Conservation (phyloP, 2,113 vertebrate genomes). For the Damaliscus lunatus region DNA sequence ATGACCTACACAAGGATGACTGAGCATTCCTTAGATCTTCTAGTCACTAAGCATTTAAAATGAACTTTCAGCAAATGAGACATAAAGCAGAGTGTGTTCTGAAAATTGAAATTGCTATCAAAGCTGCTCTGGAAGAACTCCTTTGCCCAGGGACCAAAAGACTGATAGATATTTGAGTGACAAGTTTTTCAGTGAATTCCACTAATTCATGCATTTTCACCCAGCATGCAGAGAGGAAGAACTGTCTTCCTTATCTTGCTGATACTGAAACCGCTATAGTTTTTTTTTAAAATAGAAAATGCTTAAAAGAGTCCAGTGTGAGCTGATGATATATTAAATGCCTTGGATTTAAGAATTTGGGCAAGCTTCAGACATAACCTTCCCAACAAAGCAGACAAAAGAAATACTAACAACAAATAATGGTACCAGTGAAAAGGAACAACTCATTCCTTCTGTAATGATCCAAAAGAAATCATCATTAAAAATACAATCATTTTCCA, state of each 20-base stretch:
- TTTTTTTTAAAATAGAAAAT: background rate
- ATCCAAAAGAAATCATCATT: slow-evolving; percentile 16
- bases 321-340: background rate
- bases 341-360: background rate
- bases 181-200: slow-evolving; percentile 12
- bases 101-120: slow-evolving; percentile 42
- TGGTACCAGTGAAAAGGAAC: background rate
- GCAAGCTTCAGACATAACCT: background rate
- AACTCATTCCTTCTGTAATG: background rate
- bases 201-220: background rate
- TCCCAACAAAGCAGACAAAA: slow-evolving; percentile 2
- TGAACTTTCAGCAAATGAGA: slow-evolving; percentile 4
- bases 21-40: background rate
- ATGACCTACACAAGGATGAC: background rate
- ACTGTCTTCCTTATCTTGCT: background rate
- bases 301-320: background rate
- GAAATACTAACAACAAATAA: slow-evolving; percentile 22
- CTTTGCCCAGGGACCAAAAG: background rate
- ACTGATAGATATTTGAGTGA: background rate
- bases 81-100: background rate
- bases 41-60: slow-evolving; percentile 37
- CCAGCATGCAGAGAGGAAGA: background rate
- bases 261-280: background rate
- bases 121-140: slow-evolving; percentile 33
- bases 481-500: slow-evolving; percentile 4